These are phyloP conservation scores for Bucorvus abyssinicus DNA, from an alignment of 2,797 vertebrate genomes.

Conservation along the genomic window DNA sequence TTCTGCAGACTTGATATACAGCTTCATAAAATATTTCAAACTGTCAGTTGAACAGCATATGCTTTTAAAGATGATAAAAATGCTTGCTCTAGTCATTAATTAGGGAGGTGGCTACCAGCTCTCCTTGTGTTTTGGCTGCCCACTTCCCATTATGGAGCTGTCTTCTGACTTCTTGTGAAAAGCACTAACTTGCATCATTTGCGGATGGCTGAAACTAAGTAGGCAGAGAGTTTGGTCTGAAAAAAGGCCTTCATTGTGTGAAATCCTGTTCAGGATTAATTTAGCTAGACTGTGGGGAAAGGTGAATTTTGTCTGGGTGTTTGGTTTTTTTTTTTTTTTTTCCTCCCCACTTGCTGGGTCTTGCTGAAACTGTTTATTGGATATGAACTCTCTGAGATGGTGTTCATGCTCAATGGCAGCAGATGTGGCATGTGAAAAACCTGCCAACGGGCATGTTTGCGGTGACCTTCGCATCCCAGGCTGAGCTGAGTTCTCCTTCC, in stretches of 20 bases:
- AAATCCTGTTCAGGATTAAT: not conserved
- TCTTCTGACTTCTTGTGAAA: not conserved
- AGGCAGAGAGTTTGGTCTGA: not conserved
- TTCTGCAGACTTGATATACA: not conserved
- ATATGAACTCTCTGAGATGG: not conserved
- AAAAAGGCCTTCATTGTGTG: not conserved
- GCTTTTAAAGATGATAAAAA: not conserved
- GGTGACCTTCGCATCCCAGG: not conserved
- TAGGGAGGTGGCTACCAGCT: not conserved
- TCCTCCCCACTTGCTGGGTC: not conserved
- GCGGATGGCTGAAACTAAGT: not conserved
- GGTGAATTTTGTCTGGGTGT: too few relatives aligned
- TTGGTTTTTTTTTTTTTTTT: accelerated
- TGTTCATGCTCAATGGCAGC: not conserved
- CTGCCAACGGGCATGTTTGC: not conserved
- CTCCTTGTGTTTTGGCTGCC: not conserved
- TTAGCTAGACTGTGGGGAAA: not conserved
- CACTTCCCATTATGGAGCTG: not conserved
- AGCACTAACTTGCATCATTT: not conserved
- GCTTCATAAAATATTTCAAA: not conserved
- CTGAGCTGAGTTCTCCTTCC: not conserved
- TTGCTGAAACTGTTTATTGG: not conserved
- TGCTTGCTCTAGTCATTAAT: not conserved
- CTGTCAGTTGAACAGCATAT: not conserved
- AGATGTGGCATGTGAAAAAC: not conserved